Evolutionary conservation across 2,888 invertebrate genomes (phyloP).

Genomic region (Rhopalosiphum nymphaeae): DNA sequence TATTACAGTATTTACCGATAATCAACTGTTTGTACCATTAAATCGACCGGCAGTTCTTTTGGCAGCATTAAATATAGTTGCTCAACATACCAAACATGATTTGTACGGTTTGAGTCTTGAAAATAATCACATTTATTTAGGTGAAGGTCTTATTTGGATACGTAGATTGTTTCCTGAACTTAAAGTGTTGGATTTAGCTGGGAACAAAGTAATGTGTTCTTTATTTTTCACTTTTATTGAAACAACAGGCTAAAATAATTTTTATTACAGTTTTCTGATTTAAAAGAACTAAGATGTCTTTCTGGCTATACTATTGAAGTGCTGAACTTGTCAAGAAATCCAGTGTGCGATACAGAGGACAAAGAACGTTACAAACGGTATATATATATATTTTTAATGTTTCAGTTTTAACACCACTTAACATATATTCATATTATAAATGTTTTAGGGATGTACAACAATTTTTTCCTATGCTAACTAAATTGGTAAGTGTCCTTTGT

Average conservation of each 20-base stretch:
- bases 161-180: slow-evolving; percentile 79
- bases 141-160: slow-evolving; percentile 79
- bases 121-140: slow-evolving; percentile 80
- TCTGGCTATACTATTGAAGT: slow-evolving; percentile 46
- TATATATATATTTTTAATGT: background rate
- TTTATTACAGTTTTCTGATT: slow-evolving; percentile 44
- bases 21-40: slow-evolving; percentile 81
- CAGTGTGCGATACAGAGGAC: slow-evolving; percentile 44
- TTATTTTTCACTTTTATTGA: background rate
- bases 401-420: background rate
- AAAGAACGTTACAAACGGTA: slow-evolving; percentile 54
- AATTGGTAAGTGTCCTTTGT: slow-evolving; percentile 51
- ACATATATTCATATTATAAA: background rate
- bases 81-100: slow-evolving; percentile 83
- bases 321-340: slow-evolving; percentile 48
- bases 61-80: slow-evolving; percentile 83
- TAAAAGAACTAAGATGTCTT: slow-evolving; percentile 41
- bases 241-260: background rate
- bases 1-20: slow-evolving; percentile 73
- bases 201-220: slow-evolving; percentile 79
- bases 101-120: slow-evolving; percentile 84
- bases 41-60: slow-evolving; percentile 81
- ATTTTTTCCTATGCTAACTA: slow-evolving; percentile 47
- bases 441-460: slow-evolving; percentile 52
- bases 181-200: slow-evolving; percentile 83